A percentile compares a stretch with the other conserved stretches of the same genome.
phyloP scores from a whole-genome alignment of 2,113 vertebrate species.

The Centrocercus urophasianus region DNA sequence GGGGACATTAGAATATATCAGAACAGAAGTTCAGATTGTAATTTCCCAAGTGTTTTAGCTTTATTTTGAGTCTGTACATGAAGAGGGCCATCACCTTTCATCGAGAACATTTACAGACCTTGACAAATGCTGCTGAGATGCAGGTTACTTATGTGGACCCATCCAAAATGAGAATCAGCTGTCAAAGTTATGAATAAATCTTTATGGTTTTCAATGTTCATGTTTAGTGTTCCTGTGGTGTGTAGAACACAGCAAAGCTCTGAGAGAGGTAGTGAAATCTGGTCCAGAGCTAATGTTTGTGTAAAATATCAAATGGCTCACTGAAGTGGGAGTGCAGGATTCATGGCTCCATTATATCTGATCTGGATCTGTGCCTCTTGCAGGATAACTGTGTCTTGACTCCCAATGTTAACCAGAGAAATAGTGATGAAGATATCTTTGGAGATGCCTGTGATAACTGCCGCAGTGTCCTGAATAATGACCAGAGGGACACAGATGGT shows the following conservation, averaged over 20 bases:
- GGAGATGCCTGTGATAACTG: slow-evolving; percentile 98
- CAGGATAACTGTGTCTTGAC: slow-evolving; percentile 96
- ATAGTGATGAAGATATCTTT: slow-evolving; percentile 90
- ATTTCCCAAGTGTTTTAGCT: not conserved
- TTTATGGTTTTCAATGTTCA: not conserved
- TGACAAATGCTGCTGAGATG: not conserved
- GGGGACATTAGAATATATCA: not conserved
- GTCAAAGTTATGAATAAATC: not conserved
- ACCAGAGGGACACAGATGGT: slow-evolving; percentile 91
- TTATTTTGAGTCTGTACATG: not conserved
- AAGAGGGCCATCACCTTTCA: slow-evolving; percentile 4
- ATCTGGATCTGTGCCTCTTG: not conserved
- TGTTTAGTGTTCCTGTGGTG: not conserved
- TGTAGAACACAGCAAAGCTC: not conserved
- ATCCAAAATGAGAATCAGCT: not conserved
- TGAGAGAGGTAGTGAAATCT: not conserved
- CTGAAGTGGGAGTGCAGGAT: not conserved
- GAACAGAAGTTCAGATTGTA: not conserved
- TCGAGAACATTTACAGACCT: accelerated
- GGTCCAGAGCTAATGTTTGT: not conserved
- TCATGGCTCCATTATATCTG: not conserved
- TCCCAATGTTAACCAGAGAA: slow-evolving; percentile 91
- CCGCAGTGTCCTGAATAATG: slow-evolving; percentile 84
- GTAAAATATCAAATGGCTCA: not conserved
- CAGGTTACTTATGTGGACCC: not conserved